Evolutionary conservation across 2,797 vertebrate species (phyloP).

Genomic region (Acridotheres tristis): DNA sequence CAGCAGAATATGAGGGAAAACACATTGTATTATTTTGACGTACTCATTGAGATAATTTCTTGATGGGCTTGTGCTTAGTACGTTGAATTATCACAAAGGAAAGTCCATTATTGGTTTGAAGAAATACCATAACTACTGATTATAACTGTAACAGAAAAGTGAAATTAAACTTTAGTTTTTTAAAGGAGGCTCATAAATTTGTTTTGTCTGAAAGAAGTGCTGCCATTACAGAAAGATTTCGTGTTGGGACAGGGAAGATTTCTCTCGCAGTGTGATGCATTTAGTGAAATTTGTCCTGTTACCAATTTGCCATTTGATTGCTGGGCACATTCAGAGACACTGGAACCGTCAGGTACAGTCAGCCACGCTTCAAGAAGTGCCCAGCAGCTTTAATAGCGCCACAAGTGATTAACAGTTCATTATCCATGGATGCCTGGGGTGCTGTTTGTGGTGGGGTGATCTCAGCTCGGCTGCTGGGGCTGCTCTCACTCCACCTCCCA

Average conservation of each 20-base stretch:
- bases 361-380: background rate
- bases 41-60: slow-evolving; percentile 54
- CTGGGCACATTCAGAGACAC: background rate
- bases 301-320: background rate
- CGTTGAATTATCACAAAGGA: slow-evolving; percentile 48
- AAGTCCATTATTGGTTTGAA: slow-evolving; percentile 19
- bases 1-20: slow-evolving; percentile 45
- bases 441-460: background rate
- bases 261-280: background rate
- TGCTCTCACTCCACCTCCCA: fast-evolving
- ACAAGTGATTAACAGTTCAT: background rate
- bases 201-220: background rate
- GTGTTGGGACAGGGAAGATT: background rate
- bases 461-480: background rate
- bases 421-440: background rate
- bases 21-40: slow-evolving; percentile 45
- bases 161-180: slow-evolving; percentile 18
- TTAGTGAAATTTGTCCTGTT: background rate
- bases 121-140: slow-evolving; percentile 21
- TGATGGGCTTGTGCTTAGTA: slow-evolving; percentile 58
- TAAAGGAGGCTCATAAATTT: background rate
- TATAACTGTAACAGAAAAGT: background rate
- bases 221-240: background rate
- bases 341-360: background rate
- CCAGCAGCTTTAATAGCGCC: background rate